phyloP scores from a whole-genome alignment of 1,140 invertebrate species.

The Gryon sp. region DNA sequence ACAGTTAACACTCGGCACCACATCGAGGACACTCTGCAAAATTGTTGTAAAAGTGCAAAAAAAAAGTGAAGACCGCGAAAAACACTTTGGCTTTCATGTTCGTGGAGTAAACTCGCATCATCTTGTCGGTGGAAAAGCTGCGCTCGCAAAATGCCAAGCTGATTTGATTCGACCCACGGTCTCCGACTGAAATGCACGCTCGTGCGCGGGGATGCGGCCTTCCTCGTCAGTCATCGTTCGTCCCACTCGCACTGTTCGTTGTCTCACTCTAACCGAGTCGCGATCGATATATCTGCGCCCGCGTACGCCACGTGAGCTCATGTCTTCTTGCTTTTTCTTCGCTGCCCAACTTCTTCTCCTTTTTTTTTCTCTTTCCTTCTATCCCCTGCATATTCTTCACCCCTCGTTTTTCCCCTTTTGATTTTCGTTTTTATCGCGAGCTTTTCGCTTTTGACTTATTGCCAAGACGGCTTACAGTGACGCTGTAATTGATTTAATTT shows the following conservation, averaged over 20 bases:
- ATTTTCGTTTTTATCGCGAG: slow-evolving; percentile 37
- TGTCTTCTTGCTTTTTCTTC: slow-evolving; percentile 28
- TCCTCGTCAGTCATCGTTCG: slow-evolving; percentile 42
- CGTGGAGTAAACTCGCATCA: neutral
- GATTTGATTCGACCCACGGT: slow-evolving; percentile 65
- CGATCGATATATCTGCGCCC: slow-evolving; percentile 70
- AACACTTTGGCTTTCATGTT: neutral
- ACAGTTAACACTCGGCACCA: slow-evolving; percentile 3
- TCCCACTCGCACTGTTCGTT: slow-evolving; percentile 10
- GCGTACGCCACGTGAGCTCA: slow-evolving; percentile 55
- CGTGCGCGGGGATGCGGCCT: slow-evolving; percentile 60
- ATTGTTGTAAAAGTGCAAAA: neutral
- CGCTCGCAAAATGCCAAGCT: slow-evolving; percentile 28
- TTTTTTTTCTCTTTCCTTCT: too few relatives aligned
- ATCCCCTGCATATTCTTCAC: too few relatives aligned
- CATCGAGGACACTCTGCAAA: slow-evolving; percentile 3
- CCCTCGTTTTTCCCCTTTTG: slow-evolving; percentile 20
- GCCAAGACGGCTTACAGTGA: slow-evolving; percentile 35
- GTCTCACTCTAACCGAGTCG: slow-evolving; percentile 6
- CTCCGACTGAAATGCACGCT: slow-evolving; percentile 62
- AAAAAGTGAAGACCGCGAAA: slow-evolving; percentile 3
- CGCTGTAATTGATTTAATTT: slow-evolving; percentile 48
- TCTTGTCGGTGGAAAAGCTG: slow-evolving; percentile 23
- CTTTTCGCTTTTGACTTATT: slow-evolving; percentile 49
- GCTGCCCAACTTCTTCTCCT: neutral